Evolutionary conservation across 2,888 invertebrate genomes (phyloP), one percentile per base, ranked within the genome.

Genomic region (Drosophila anomelani): DNA sequence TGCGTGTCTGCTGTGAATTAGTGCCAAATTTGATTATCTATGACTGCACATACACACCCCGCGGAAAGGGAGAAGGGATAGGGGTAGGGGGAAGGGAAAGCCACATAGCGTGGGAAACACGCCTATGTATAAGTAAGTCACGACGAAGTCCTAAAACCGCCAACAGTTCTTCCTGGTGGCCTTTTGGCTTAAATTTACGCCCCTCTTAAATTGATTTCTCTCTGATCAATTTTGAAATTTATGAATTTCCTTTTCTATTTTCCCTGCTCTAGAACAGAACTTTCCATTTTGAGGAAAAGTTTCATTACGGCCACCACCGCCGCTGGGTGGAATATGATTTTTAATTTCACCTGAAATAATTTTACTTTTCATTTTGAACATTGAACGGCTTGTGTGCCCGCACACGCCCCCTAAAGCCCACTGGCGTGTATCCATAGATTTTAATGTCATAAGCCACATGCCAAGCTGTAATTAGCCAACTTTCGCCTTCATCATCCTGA

Each of bases 1-100:
- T 86, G 86, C 86, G 90, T 87, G 86, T 89, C 85, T 88, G 81
- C 74, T 78, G 85, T 87, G 78, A 90, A 87, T 87, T 87, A 87
- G 86, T 88, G 89, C 87, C 82, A 88, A 88, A 87, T 85, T 89
- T 89, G 85, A 86, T 86, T 86, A 86, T 89, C 89, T 86, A 88
- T 88, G 71, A 68, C 74, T 76, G 72, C 71, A 87, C 77, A 80
- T 56, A 78, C 23, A 78, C 41, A 78, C 38, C 36, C 41, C 12
- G 4, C 4, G n/a, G 7, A 43, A 36, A 43, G 8, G 13, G 0
- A 15, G 0, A n/a, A 15, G 10, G 12, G 1, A 1, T 9, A n/a
- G 9, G 23, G 4, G 15, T 0, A 6, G 32, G 20, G 39, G 36
- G 0, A 9, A 8, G 46, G 26, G n/a, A 41, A 47, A 49, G 58